Percentiles rank a stretch among this genome's conserved stretches.
Conservation (phyloP, 1,140 invertebrate species). For the Apis mellifera region DNA sequence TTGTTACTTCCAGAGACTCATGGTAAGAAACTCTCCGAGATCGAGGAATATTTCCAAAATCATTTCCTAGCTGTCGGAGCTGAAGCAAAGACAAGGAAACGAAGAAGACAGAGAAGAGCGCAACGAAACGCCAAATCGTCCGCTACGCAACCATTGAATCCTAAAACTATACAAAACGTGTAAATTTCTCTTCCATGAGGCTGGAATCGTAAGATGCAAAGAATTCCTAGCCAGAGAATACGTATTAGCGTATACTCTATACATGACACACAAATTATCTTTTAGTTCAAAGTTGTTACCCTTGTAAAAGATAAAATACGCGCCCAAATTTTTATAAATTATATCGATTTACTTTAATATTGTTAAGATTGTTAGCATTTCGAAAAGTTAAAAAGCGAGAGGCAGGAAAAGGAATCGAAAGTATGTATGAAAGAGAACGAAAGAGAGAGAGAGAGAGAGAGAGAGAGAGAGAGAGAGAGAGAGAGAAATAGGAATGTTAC, state of each 20-base stretch:
- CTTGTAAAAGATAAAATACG: no score
- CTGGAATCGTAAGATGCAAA: background rate
- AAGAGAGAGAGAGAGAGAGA: background rate
- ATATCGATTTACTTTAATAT: background rate
- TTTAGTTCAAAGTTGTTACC: slow-evolving; percentile 1
- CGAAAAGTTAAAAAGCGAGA: background rate
- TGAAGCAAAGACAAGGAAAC: slow-evolving; percentile 64
- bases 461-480: background rate
- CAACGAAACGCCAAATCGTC: slow-evolving; percentile 12
- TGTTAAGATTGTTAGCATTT: background rate
- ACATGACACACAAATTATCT: slow-evolving; percentile 1
- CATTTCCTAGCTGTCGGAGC: slow-evolving; percentile 74
- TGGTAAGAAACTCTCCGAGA: slow-evolving; percentile 85
- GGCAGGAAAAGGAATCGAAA: background rate
- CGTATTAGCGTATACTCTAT: slow-evolving; percentile 2
- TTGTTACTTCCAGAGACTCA: slow-evolving; percentile 88
- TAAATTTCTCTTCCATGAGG: background rate
- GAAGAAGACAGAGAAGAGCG: slow-evolving; percentile 50
- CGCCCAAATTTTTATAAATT: background rate
- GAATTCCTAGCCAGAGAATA: background rate
- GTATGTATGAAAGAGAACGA: no score
- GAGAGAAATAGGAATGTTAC: no score
- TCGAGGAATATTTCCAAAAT: slow-evolving; percentile 84
- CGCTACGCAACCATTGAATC: slow-evolving; percentile 28
- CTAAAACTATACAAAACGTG: background rate